phyloP scores from a whole-genome alignment of 2,888 invertebrate genomes.

The Prenolepis imparis region DNA sequence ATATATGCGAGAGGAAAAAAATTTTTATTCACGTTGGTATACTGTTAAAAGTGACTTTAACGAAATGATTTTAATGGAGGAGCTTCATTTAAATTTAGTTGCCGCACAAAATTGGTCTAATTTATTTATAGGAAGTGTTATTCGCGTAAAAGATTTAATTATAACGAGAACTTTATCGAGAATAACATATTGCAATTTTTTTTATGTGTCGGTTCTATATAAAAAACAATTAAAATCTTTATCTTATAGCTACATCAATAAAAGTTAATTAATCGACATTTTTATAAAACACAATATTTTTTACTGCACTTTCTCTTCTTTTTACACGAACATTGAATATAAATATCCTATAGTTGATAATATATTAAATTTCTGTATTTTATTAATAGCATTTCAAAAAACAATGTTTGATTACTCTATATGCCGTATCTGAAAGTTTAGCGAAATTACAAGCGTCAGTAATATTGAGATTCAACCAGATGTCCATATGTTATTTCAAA shows the following conservation, averaged over 20 bases:
- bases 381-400: constrained; percentile 7
- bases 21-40: not conserved
- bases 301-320: not conserved
- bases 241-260: not conserved
- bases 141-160: constrained; percentile 4
- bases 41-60: not conserved
- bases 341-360: not conserved
- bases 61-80: not conserved
- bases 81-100: constrained; percentile 2
- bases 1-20: not conserved
- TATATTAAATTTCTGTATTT: not conserved
- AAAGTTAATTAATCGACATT: not conserved
- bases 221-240: constrained; percentile 14
- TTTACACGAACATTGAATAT: not conserved
- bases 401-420: not conserved
- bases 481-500: not conserved
- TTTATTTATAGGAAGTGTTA: not conserved
- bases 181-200: not conserved
- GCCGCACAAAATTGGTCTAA: not conserved
- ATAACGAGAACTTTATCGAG: not conserved
- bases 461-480: constrained; percentile 15
- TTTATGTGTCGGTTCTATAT: not conserved
- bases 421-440: not conserved
- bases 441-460: constrained; percentile 1
- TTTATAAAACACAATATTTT: not conserved